Percentiles rank a stretch among this genome's conserved stretches.
Evolutionary conservation across 2,113 vertebrate species (phyloP).

Genomic region (Typhlomys cinereus): DNA sequence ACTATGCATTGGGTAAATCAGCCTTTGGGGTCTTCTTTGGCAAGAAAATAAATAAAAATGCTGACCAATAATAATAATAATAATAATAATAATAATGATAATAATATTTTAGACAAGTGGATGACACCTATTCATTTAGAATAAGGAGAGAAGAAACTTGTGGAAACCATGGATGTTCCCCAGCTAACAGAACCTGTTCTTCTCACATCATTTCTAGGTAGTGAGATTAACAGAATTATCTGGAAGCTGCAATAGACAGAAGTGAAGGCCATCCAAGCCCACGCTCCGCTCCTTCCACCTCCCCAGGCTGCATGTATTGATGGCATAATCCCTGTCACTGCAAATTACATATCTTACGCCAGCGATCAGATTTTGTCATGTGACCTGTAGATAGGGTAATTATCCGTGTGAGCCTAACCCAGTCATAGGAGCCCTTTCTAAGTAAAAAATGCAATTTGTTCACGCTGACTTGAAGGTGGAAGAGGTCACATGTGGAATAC

Average conservation of each 20-base stretch:
- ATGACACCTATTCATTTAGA: not conserved
- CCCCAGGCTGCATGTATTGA: rapidly evolving
- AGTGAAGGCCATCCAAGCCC: not conserved
- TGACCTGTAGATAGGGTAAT: not conserved
- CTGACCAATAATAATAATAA: no score
- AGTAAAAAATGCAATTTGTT: not conserved
- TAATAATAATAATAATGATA: no score
- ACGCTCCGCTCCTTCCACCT: not conserved
- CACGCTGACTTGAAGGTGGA: not conserved
- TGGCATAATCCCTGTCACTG: not conserved
- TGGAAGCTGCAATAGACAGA: not conserved
- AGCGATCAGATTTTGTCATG: not conserved
- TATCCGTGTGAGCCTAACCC: not conserved
- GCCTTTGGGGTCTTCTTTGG: no score
- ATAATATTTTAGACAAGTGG: no score
- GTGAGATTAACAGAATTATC: not conserved
- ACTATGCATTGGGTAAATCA: no score
- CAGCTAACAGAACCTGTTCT: not conserved
- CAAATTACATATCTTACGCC: not conserved
- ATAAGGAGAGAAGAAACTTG: not conserved
- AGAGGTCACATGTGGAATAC: not conserved
- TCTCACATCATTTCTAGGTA: not conserved
- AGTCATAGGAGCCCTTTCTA: not conserved
- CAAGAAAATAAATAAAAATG: no score
- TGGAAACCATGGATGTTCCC: not conserved